Evolutionary conservation across 2,888 invertebrate species (phyloP), one percentile per base, ranked within the genome.

Genomic region (Cabera pusaria): DNA sequence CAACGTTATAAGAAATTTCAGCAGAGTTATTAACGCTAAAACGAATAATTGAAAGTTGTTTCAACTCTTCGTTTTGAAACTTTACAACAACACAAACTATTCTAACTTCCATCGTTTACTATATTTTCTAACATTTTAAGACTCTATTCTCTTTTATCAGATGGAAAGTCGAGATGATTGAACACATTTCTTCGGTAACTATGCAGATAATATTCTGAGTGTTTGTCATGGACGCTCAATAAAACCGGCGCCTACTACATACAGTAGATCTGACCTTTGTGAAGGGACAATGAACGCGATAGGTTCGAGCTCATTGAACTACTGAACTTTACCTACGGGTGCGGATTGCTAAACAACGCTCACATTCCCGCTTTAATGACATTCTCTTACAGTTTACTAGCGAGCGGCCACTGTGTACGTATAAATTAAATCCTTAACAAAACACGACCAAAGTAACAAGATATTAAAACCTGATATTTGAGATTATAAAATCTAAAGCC

Each of bases 251-350:
- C 57, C 40, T 51, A 49, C 57, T 58, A 56, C 57, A 59, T 58
- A 56, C 57, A 59, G 63, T 62, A 59, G 65, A 66, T 70, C 52
- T 80, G 74, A 80, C 81, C 79, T 84, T 84, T 78, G 55, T 39
- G 46, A 66, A 66, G 70, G 72, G 72, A 78, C 79, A 78, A 77
- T 71, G 73, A 73, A 74, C 70, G 69, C 62, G 44, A 72, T 74
- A 71, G 73, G 67, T 67, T 66, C 59, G 59, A 64, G 74, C 71
- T 64, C 72, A 66, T 72, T 72, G 76, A 79, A 82, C 84, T 71
- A 78, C 72, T 84, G 79, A 83, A 82, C 84, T 82, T 84, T 81
- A 66, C 66, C 68, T 72, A 69, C 62, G 63, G 65, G 57, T 64
- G 64, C 62, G 54, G 71, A 64, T 80, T 82, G 74, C 80, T 64